These are phyloP conservation scores for Drosophila parthenogenetica DNA, from an alignment of 2,888 invertebrate genomes.

Conservation along the genomic window DNA sequence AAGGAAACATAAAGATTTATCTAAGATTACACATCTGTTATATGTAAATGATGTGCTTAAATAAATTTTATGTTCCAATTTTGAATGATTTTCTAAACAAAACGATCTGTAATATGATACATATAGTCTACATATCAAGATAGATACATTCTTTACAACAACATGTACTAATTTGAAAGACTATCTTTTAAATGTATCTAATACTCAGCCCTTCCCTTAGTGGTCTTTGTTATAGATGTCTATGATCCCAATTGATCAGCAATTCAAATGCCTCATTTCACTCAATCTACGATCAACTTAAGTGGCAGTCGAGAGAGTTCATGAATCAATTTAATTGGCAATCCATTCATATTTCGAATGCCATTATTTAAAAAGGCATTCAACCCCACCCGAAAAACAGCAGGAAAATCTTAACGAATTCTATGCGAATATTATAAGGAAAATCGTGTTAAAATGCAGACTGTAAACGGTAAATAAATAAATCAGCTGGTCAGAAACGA, in stretches of 20 bases:
- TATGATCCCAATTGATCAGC: too few species aligned
- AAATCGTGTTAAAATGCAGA: slow-evolving; percentile 32
- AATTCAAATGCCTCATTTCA: slow-evolving; percentile 6
- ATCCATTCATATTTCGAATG: slow-evolving; percentile 48
- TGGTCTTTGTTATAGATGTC: background rate
- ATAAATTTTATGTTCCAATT: background rate
- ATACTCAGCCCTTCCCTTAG: background rate
- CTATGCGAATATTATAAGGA: slow-evolving; percentile 24
- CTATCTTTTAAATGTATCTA: too few species aligned
- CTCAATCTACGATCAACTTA: background rate
- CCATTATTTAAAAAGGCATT: slow-evolving; percentile 57
- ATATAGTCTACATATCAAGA: too few species aligned
- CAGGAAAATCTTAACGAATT: slow-evolving; percentile 24
- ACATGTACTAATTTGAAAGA: too few species aligned
- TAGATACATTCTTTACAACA: too few species aligned
- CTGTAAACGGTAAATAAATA: slow-evolving; percentile 36
- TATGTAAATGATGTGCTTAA: background rate
- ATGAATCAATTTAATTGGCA: slow-evolving; percentile 56
- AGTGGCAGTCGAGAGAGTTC: slow-evolving; percentile 33
- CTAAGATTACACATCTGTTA: background rate
- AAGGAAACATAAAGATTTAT: background rate
- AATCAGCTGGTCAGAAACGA: slow-evolving; percentile 58
- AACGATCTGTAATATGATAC: background rate
- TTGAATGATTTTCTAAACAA: background rate
- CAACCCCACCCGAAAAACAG: slow-evolving; percentile 35